Conservation (phyloP, 2,113 vertebrate genomes). For the Hippolais icterina region DNA sequence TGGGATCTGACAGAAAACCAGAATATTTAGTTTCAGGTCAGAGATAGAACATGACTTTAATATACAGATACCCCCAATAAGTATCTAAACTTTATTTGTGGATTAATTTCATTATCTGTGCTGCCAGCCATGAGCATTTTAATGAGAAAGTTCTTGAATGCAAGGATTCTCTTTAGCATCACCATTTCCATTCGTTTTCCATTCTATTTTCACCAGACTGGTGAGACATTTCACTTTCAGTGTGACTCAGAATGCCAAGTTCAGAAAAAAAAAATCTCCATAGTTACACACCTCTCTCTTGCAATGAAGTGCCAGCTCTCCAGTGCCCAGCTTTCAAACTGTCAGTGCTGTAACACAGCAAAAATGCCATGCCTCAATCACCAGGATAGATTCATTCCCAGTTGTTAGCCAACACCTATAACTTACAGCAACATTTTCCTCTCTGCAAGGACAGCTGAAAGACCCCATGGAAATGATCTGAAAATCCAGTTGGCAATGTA, state of each 20-base stretch:
- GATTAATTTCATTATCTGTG: background rate
- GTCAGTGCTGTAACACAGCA: background rate
- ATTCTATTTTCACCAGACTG: background rate
- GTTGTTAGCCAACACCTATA: background rate
- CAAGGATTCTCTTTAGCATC: background rate
- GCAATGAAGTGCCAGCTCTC: background rate
- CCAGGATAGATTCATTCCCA: rapidly evolving
- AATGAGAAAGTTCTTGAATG: background rate
- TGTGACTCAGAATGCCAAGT: background rate
- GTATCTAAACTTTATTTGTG: background rate
- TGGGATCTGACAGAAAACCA: background rate
- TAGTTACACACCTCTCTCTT: background rate
- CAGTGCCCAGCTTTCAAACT: background rate
- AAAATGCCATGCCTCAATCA: background rate
- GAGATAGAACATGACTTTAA: background rate
- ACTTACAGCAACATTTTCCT: background rate
- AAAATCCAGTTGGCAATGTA: rapidly evolving
- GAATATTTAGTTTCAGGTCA: background rate
- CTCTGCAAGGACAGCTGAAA: background rate
- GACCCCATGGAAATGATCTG: background rate
- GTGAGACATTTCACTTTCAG: background rate
- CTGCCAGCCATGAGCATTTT: background rate
- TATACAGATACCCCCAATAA: background rate
- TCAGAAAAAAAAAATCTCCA: background rate
- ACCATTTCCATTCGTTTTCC: background rate